phyloP scores from a whole-genome alignment of 2,797 vertebrate species.

The Poecilia gillii region DNA sequence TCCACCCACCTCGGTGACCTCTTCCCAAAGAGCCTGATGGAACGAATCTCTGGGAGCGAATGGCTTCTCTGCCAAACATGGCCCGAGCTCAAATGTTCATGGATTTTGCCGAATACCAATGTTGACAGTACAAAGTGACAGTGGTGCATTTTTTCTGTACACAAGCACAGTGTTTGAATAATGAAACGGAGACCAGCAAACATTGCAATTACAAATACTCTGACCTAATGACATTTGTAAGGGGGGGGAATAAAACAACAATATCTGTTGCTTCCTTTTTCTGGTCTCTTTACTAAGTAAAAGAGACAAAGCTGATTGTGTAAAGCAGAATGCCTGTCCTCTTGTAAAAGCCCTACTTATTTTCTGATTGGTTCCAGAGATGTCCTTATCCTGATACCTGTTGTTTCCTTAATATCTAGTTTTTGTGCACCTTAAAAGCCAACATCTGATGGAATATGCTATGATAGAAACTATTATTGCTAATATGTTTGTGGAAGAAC shows the following conservation, averaged over 20 bases:
- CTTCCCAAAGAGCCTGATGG: slow-evolving; percentile 28
- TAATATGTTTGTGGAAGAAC: neutral
- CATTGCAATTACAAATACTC: slow-evolving; percentile 1
- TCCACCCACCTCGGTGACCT: slow-evolving; percentile 52
- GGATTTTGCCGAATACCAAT: slow-evolving; percentile 28
- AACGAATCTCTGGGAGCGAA: slow-evolving; percentile 33
- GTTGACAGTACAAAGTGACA: slow-evolving; percentile 40
- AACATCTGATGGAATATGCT: neutral
- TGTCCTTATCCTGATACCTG: neutral
- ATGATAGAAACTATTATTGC: neutral
- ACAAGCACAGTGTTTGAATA: slow-evolving; percentile 16
- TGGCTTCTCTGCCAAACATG: slow-evolving; percentile 31
- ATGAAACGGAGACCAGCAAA: slow-evolving; percentile 12
- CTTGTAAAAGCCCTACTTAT: neutral
- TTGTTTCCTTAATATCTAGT: neutral
- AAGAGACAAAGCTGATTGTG: neutral
- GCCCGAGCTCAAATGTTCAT: slow-evolving; percentile 45
- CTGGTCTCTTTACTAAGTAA: neutral
- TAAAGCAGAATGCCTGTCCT: neutral
- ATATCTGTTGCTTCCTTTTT: neutral
- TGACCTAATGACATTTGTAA: slow-evolving; percentile 19
- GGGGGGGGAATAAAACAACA: neutral
- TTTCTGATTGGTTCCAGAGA: neutral
- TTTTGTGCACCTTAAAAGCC: neutral
- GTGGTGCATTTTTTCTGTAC: neutral